Base-by-base conservation (phyloP, 2,113 vertebrate genomes). In the Colistium nudipinnis region DNA sequence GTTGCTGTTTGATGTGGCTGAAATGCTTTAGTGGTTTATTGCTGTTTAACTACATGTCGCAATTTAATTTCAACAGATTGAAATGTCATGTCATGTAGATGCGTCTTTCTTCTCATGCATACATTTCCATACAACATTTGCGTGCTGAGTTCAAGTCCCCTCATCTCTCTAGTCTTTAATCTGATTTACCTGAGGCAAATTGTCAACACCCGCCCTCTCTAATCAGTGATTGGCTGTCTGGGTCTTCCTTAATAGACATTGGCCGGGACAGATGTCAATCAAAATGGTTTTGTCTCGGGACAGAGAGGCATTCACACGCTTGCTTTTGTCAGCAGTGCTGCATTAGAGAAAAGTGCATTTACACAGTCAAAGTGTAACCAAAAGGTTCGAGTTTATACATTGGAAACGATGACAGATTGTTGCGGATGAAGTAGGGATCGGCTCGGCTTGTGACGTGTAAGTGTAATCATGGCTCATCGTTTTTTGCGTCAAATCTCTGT, bases 111-210 rank as follows among this genome's bases (percentile, higher is more conserved):
- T 7, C 5, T 62, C 17, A 57, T 45, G 24, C 28, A 12, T 17
- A 25, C 1, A 7, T 47, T 20, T 11, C 20, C 33, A 17, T 27
- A 20, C 7, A 25, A 33, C 3, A 22, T 10, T 54, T 22, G 47
- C 22, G 7, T 64, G 41, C 6, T 0, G 9, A 24, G 12, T 63
- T 48, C 53, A 80, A 76, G 28, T 48, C 35, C 11, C 49, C 2
- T 45, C 9, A 6, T 28, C 7, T 62, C 3, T 45, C 17, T 4
- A 25, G 14, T 0, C 14, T 61, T 12, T 89, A 92, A 91, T 81
- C 86, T 80, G 77, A 76, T 91, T 90, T 83, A 63, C 47, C 56
- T 76, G 30, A 10, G 47, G 1, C 28, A 25, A 38, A 33, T 27
- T 69, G 17, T 48, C n/a, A 39, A 4, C 19, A n/a, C 9, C 36